A percentile compares a stretch with the other conserved stretches of the same genome.
Evolutionary conservation across 2,888 invertebrate species (phyloP).

Genomic region (Campopleginae sp.): DNA sequence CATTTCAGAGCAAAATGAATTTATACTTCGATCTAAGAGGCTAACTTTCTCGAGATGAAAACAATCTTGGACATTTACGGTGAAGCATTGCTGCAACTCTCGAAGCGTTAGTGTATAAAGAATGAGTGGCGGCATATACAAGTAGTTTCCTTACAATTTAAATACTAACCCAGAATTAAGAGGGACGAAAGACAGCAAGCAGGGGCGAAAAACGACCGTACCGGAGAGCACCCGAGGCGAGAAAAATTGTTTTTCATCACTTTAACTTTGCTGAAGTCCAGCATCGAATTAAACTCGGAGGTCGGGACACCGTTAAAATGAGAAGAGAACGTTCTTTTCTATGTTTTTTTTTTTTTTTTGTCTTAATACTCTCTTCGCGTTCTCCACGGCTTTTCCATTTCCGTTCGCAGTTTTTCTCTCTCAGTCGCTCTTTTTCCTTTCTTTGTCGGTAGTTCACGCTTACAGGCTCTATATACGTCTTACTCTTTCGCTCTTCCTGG

Average conservation of each 20-base stretch:
- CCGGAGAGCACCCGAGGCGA: slow-evolving; percentile 60
- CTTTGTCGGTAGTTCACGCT: slow-evolving; percentile 37
- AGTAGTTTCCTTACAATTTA: slow-evolving; percentile 60
- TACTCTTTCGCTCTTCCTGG: slow-evolving; percentile 32
- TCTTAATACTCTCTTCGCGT: slow-evolving; percentile 61
- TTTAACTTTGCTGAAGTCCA: slow-evolving; percentile 65
- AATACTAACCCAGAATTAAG: slow-evolving; percentile 62
- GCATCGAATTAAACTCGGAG: slow-evolving; percentile 65
- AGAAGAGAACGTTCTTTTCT: slow-evolving; percentile 58
- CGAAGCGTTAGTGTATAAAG: slow-evolving; percentile 16
- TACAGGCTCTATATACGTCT: slow-evolving; percentile 48
- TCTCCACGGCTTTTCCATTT: slow-evolving; percentile 5
- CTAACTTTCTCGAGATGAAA: slow-evolving; percentile 14
- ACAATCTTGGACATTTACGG: slow-evolving; percentile 44
- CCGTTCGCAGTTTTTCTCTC: slow-evolving; percentile 15
- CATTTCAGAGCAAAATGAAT: not conserved
- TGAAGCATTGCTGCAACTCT: slow-evolving; percentile 35
- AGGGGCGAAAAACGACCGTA: slow-evolving; percentile 32
- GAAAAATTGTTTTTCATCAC: slow-evolving; percentile 69
- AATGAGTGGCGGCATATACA: slow-evolving; percentile 37
- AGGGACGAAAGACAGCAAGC: slow-evolving; percentile 45
- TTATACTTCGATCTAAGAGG: not conserved
- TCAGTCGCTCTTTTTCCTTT: not conserved
- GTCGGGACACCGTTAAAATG: slow-evolving; percentile 62
- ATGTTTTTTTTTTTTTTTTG: slow-evolving; percentile 49